A percentile compares a stretch with the other conserved stretches of the same genome.
phyloP scores from a whole-genome alignment of 1,140 invertebrate species.

The Heliconius hewitsoni region DNA sequence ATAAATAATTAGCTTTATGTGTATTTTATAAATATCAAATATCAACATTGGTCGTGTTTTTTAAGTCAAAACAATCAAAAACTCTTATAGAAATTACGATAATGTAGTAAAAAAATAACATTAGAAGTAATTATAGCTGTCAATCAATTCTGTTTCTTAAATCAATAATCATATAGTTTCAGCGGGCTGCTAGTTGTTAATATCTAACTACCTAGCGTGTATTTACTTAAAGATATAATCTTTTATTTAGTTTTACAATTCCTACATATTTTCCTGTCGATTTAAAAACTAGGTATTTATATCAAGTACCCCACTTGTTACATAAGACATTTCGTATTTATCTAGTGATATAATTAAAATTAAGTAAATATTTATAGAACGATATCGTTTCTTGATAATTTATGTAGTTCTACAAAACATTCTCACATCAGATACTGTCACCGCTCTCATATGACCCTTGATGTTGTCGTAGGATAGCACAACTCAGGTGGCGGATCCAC shows the following conservation, averaged over 20 bases:
- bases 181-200: background rate
- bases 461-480: background rate
- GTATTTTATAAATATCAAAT: no score
- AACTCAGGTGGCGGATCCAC: background rate
- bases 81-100: no score
- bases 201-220: background rate
- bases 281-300: background rate
- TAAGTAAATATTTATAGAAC: constrained; percentile 25
- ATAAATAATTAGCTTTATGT: no score
- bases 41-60: no score
- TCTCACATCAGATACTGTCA: background rate
- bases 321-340: background rate
- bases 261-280: background rate
- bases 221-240: background rate
- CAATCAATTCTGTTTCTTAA: no score
- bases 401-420: constrained; percentile 15
- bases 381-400: constrained; percentile 6
- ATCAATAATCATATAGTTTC: no score
- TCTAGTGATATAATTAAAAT: constrained; percentile 18
- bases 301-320: background rate
- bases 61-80: no score
- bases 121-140: no score
- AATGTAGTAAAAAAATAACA: no score
- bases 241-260: background rate
- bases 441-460: background rate